These are phyloP conservation scores for Samia ricini DNA, from an alignment of 1,140 invertebrate species.

Conservation along the genomic window DNA sequence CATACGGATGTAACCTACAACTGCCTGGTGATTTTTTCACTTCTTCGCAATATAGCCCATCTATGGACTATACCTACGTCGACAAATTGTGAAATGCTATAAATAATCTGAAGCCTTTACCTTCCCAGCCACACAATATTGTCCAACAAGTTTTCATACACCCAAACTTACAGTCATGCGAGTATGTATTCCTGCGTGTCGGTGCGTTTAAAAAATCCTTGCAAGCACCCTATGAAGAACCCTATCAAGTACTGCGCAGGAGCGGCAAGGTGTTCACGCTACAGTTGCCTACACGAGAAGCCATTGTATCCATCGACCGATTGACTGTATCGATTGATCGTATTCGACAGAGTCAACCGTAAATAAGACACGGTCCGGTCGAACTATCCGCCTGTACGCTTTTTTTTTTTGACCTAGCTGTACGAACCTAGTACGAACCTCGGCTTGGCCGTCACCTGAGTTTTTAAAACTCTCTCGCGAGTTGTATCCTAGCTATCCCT, in stretches of 20 bases:
- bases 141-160: constrained; percentile 15
- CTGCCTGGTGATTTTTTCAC: constrained; percentile 21
- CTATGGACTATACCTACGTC: not conserved
- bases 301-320: constrained; percentile 1
- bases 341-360: not conserved
- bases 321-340: not conserved
- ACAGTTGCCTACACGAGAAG: not conserved
- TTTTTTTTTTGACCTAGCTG: too few relatives aligned
- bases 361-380: too few relatives aligned
- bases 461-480: too few relatives aligned
- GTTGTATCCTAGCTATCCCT: too few relatives aligned
- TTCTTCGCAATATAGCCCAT: not conserved
- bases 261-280: too few relatives aligned
- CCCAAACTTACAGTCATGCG: constrained; percentile 25
- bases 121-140: not conserved
- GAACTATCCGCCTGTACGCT: too few relatives aligned
- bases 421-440: too few relatives aligned
- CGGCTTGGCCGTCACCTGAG: too few relatives aligned
- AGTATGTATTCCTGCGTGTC: too few relatives aligned
- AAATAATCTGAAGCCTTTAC: not conserved
- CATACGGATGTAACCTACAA: constrained; percentile 23
- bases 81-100: not conserved
- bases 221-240: constrained; percentile 51
- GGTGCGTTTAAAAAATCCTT: too few relatives aligned
- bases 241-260: constrained; percentile 39